Evolutionary conservation across 92 coral and sea anemone genomes (phyloP).

Genomic region (Umimayanthus kanabou): DNA sequence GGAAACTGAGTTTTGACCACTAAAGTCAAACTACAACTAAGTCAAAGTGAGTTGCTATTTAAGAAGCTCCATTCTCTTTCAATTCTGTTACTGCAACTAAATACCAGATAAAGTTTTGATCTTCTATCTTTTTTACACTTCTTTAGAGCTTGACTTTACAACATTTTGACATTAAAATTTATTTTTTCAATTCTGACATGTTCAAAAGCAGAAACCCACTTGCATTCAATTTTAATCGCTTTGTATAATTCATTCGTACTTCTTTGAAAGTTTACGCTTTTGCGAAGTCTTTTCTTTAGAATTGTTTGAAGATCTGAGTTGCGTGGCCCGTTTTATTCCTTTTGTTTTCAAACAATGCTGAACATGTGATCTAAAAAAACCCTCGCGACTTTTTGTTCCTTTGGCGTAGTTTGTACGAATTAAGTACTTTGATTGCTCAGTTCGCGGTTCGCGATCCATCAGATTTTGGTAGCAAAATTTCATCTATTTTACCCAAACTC

Average conservation of each 20-base stretch:
- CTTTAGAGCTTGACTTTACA: no score
- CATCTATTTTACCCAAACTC: background rate
- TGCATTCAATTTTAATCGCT: background rate
- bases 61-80: no score
- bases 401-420: background rate
- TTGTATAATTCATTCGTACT: no score
- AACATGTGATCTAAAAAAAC: constrained; percentile 31
- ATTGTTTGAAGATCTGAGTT: background rate
- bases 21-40: background rate
- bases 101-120: no score
- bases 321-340: background rate
- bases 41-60: background rate
- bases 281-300: background rate
- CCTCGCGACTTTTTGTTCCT: background rate
- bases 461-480: background rate
- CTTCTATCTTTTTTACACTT: background rate
- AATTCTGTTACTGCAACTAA: background rate
- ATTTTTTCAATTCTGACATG: no score
- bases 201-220: no score
- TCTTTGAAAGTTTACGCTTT: background rate
- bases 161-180: background rate
- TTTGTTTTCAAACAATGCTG: constrained; percentile 25
- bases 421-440: constrained; percentile 27
- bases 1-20: background rate
- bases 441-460: background rate